Evolutionary conservation across 2,797 vertebrate genomes (phyloP).

Genomic region (Premnoplex brunnescens): DNA sequence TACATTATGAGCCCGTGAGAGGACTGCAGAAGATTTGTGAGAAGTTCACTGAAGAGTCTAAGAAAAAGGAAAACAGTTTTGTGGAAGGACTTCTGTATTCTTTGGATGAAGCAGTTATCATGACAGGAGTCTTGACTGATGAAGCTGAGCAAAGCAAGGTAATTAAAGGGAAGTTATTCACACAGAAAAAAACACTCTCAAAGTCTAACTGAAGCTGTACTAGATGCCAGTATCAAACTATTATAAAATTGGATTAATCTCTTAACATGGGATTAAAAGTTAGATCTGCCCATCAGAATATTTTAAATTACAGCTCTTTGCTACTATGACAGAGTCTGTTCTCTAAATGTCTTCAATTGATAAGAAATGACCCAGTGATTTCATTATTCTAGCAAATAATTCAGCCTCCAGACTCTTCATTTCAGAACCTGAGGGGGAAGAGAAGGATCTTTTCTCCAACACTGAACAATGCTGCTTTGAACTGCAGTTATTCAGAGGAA

Average conservation of each 20-base stretch:
- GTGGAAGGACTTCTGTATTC: constrained; percentile 93
- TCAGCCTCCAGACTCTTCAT: background rate
- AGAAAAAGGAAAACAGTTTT: constrained; percentile 88
- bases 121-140: constrained; percentile 92
- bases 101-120: constrained; percentile 90
- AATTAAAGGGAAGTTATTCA: background rate
- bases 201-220: background rate
- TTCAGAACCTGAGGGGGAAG: background rate
- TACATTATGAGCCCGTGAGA: constrained; percentile 85
- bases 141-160: constrained; percentile 88
- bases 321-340: background rate
- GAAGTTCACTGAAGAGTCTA: constrained; percentile 85
- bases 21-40: constrained; percentile 90
- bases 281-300: background rate
- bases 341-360: background rate
- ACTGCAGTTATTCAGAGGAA: background rate
- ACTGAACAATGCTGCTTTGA: background rate
- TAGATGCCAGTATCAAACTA: background rate
- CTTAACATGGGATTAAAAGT: background rate
- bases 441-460: background rate
- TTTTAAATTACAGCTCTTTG: background rate
- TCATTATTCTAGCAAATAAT: background rate
- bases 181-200: background rate
- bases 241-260: background rate
- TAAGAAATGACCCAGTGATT: background rate